A percentile compares a stretch with the other conserved stretches of the same genome.
Conservation (phyloP, 2,888 invertebrate genomes). For the Eutolmus rufibarbis region DNA sequence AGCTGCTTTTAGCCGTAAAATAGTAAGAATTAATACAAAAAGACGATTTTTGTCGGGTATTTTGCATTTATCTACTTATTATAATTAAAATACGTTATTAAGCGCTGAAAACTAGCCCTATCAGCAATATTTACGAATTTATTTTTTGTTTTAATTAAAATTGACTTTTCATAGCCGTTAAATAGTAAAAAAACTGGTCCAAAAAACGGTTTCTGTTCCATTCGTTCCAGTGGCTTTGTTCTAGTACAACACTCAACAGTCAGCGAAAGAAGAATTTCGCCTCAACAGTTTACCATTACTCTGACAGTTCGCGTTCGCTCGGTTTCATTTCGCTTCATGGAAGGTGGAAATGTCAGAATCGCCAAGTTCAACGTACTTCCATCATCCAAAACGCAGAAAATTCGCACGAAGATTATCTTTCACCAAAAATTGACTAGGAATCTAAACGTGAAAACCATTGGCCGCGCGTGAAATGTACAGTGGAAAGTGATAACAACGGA, state of each 20-base stretch:
- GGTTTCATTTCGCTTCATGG: background rate
- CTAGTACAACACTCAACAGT: background rate
- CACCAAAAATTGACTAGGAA: background rate
- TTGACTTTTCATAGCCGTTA: too few species aligned
- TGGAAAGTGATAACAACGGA: background rate
- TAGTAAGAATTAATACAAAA: too few species aligned
- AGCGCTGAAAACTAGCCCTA: too few species aligned
- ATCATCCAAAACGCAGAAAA: conserved; percentile 18
- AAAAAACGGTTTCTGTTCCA: background rate
- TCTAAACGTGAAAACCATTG: background rate
- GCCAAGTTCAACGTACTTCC: conserved; percentile 45
- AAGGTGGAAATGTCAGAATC: conserved; percentile 27
- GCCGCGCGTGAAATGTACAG: background rate
- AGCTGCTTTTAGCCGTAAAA: too few species aligned
- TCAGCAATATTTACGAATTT: too few species aligned
- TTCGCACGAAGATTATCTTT: background rate
- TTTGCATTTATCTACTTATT: too few species aligned
- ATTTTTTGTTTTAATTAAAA: too few species aligned
- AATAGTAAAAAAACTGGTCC: too few species aligned
- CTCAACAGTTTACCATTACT: background rate
- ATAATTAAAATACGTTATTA: too few species aligned
- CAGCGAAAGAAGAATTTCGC: background rate
- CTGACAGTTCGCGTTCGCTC: background rate
- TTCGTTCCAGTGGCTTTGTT: background rate
- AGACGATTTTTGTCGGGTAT: too few species aligned